phyloP scores from a whole-genome alignment of 2,113 vertebrate genomes.

The Brachirus orientalis region DNA sequence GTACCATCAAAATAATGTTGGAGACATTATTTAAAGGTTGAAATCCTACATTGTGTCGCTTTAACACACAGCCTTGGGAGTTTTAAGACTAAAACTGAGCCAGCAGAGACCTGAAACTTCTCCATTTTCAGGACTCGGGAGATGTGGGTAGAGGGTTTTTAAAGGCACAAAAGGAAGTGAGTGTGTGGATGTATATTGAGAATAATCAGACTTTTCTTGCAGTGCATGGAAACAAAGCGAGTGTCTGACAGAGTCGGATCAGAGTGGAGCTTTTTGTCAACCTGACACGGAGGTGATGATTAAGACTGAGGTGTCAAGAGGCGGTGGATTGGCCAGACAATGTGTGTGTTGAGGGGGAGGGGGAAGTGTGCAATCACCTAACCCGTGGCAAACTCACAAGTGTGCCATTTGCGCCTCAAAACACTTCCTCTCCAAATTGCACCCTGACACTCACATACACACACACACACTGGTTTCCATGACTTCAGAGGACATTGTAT shows the following conservation, averaged over 20 bases:
- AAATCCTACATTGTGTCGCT: too few relatives aligned
- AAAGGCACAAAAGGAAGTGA: too few relatives aligned
- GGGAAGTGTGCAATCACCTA: conserved; percentile 53
- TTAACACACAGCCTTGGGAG: too few relatives aligned
- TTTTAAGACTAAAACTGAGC: too few relatives aligned
- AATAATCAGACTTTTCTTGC: conserved; percentile 35
- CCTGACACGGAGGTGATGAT: conserved; percentile 69
- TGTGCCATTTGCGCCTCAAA: conserved; percentile 45
- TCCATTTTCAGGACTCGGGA: too few relatives aligned
- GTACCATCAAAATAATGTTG: too few relatives aligned
- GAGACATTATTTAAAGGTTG: too few relatives aligned
- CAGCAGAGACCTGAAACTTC: too few relatives aligned
- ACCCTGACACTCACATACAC: conserved; percentile 22
- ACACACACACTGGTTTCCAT: conserved; percentile 23
- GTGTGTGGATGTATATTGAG: not conserved
- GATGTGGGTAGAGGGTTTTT: too few relatives aligned
- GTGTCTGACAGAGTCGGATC: conserved; percentile 39
- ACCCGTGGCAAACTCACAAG: conserved; percentile 36
- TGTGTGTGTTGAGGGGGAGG: conserved; percentile 47
- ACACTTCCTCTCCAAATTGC: conserved; percentile 64
- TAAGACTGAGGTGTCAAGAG: conserved; percentile 68
- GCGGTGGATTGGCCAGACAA: conserved; percentile 59
- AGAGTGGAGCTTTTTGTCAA: conserved; percentile 46
- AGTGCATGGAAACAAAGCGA: conserved; percentile 32
- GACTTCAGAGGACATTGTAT: too few relatives aligned